These are phyloP conservation scores for Anoplius nigerrimus DNA, from an alignment of 2,888 invertebrate species.

Conservation along the genomic window DNA sequence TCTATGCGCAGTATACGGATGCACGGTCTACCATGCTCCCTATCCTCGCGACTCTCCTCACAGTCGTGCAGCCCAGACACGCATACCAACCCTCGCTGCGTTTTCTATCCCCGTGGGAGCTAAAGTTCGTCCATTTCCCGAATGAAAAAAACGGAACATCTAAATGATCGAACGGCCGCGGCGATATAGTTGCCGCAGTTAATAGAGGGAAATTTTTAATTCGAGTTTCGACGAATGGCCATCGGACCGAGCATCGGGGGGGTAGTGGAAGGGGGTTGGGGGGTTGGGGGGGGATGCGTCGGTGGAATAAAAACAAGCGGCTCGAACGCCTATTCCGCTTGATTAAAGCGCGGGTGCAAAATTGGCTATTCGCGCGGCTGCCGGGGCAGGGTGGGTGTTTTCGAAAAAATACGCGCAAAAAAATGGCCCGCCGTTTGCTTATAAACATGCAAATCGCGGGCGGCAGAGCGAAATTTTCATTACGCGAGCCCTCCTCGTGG, in stretches of 20 bases:
- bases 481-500: constrained; percentile 34
- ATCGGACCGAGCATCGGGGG: background rate
- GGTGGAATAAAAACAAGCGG: constrained; percentile 30
- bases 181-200: constrained; percentile 3
- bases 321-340: constrained; percentile 48
- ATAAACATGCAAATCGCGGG: constrained; percentile 64
- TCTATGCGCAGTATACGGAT: too few relatives aligned
- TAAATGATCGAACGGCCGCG: constrained; percentile 3
- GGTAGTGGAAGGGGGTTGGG: constrained; percentile 1
- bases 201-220: constrained; percentile 10
- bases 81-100: too few relatives aligned
- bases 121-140: constrained; percentile 5
- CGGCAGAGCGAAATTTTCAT: constrained; percentile 46
- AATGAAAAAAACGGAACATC: constrained; percentile 1
- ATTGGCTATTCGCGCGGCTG: constrained; percentile 56
- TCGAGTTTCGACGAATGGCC: constrained; percentile 10
- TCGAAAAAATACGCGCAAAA: constrained; percentile 38
- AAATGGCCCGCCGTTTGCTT: constrained; percentile 55
- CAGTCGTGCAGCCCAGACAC: too few relatives aligned
- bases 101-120: too few relatives aligned
- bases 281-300: constrained; percentile 1
- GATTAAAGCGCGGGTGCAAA: constrained; percentile 53
- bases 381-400: constrained; percentile 28
- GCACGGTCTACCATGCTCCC: too few relatives aligned
- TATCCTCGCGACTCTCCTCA: too few relatives aligned